phyloP scores from a whole-genome alignment of 2,888 invertebrate species.

The Crossocerus cetratus region DNA sequence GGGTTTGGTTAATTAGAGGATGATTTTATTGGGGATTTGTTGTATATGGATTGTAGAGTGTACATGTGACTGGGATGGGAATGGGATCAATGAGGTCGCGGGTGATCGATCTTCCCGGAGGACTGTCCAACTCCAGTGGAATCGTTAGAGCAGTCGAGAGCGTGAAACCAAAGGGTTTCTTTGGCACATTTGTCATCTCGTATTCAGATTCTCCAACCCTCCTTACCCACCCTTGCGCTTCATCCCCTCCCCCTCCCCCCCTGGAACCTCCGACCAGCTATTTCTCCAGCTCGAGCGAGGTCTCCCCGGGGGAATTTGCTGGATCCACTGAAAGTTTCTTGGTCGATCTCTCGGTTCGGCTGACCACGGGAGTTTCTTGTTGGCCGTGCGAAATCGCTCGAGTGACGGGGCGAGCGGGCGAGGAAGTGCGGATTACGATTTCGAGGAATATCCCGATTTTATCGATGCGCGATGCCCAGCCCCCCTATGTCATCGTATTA shows the following conservation, averaged over 20 bases:
- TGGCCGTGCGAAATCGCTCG: slow-evolving; percentile 24
- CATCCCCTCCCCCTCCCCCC: no score
- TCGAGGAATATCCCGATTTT: slow-evolving; percentile 41
- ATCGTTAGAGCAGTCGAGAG: no score
- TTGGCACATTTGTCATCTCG: slow-evolving; percentile 28
- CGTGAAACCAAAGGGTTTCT: slow-evolving; percentile 6
- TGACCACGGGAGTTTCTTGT: slow-evolving; percentile 51
- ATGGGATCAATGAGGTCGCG: no score
- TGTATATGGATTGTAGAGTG: no score
- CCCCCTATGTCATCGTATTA: slow-evolving; percentile 16
- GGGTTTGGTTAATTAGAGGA: no score
- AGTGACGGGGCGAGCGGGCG: slow-evolving; percentile 6
- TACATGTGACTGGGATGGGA: no score
- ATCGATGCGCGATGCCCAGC: slow-evolving; percentile 27
- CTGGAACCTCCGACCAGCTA: no score
- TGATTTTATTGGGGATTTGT: no score
- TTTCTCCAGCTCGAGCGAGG: no score
- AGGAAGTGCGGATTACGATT: slow-evolving; percentile 26
- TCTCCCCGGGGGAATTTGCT: slow-evolving; percentile 19
- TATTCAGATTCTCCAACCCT: slow-evolving; percentile 24
- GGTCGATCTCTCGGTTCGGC: slow-evolving; percentile 29
- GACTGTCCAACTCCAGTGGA: no score
- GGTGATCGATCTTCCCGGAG: no score
- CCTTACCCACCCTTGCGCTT: slow-evolving; percentile 1
- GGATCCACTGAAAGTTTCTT: slow-evolving; percentile 35